phyloP scores from a whole-genome alignment of 2,888 invertebrate genomes.

The Spodoptera littoralis region DNA sequence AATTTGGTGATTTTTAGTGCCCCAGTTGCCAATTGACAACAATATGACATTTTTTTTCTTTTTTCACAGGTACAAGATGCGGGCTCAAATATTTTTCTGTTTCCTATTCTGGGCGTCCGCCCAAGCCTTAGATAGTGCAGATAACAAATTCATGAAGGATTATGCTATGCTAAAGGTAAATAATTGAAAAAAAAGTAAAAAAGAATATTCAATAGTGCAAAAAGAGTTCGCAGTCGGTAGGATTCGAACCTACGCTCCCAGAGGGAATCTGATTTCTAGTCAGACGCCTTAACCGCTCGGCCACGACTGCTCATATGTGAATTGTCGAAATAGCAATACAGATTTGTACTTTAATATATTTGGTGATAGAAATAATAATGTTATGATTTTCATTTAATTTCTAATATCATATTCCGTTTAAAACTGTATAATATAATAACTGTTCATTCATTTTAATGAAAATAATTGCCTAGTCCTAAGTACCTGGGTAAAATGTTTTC shows the following conservation, averaged over 20 bases:
- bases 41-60: conserved; percentile 1
- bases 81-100: conserved; percentile 55
- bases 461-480: too few species aligned
- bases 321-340: conserved; percentile 32
- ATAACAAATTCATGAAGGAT: conserved; percentile 91
- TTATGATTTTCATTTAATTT: too few species aligned
- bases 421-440: too few species aligned
- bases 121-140: conserved; percentile 87
- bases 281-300: conserved; percentile 97
- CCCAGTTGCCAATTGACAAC: background rate
- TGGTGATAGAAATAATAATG: too few species aligned
- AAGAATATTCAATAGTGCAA: conserved; percentile 16
- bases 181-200: background rate
- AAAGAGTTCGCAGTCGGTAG: conserved; percentile 92
- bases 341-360: background rate
- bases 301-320: conserved; percentile 90
- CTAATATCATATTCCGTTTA: too few species aligned
- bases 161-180: conserved; percentile 92
- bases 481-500: too few species aligned
- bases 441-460: too few species aligned
- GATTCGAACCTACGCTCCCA: conserved; percentile 97
- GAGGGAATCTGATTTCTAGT: conserved; percentile 97
- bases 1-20: too few species aligned
- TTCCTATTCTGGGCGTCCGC: conserved; percentile 72
- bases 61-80: conserved; percentile 56